phyloP scores from a whole-genome alignment of 2,888 invertebrate genomes.

The Ophion obscuratus region DNA sequence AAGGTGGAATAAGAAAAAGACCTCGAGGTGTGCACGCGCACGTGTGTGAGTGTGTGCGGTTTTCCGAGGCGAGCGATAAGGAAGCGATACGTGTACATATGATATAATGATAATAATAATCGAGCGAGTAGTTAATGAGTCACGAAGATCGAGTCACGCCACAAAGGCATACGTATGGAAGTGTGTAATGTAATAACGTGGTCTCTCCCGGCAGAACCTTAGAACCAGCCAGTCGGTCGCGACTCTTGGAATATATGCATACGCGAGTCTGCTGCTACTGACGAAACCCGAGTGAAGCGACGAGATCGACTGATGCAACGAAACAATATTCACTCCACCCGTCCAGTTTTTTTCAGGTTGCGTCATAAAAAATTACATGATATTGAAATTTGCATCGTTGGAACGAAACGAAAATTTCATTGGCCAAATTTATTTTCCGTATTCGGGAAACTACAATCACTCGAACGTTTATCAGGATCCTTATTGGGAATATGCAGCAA shows the following conservation, averaged over 20 bases:
- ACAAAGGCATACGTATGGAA: slow-evolving; percentile 14
- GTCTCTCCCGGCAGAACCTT: slow-evolving; percentile 3
- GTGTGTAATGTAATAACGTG: slow-evolving; percentile 14
- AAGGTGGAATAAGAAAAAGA: slow-evolving; percentile 9
- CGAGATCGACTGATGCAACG: slow-evolving; percentile 20
- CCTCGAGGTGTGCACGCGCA: neutral
- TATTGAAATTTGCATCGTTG: neutral
- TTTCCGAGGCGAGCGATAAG: slow-evolving; percentile 17
- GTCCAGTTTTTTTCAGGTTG: slow-evolving; percentile 3
- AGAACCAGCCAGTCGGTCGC: slow-evolving; percentile 22
- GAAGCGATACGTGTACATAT: slow-evolving; percentile 19
- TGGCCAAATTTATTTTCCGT: neutral
- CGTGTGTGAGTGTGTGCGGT: neutral
- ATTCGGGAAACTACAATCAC: neutral
- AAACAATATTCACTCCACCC: neutral
- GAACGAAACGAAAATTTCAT: neutral
- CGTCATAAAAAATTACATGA: neutral
- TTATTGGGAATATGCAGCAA: too few relatives aligned
- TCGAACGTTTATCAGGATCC: too few relatives aligned
- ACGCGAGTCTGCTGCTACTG: neutral
- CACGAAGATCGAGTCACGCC: slow-evolving; percentile 30
- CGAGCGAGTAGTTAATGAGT: slow-evolving; percentile 28
- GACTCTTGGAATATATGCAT: neutral
- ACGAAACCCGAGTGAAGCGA: slow-evolving; percentile 4
- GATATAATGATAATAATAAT: slow-evolving; percentile 22